These are phyloP conservation scores for Actinopyga echinites DNA, from an alignment of 53 echinoderm and acorn worm genomes.

Conservation along the genomic window DNA sequence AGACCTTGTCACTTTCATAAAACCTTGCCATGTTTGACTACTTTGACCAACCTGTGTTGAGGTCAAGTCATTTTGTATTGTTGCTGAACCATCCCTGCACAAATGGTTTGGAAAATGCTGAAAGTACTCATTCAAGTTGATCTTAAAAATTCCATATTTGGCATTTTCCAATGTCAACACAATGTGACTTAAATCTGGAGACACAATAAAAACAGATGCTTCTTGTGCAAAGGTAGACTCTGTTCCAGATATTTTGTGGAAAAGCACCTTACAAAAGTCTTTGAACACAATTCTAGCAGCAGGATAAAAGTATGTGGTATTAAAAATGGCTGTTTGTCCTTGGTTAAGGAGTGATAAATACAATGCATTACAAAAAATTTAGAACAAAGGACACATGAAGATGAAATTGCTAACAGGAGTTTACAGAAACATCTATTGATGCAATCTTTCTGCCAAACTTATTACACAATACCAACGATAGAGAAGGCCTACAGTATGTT, in stretches of 20 bases:
- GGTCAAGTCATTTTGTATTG: neutral
- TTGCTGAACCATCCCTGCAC: neutral
- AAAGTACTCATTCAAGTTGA: conserved; percentile 82
- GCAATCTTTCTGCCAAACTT: no score
- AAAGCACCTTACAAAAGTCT: neutral
- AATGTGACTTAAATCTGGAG: conserved; percentile 63
- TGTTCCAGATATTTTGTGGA: conserved; percentile 10
- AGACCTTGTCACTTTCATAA: neutral
- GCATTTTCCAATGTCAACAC: conserved; percentile 65
- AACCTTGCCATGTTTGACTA: conserved; percentile 29
- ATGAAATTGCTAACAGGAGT: no score
- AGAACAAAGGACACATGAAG: no score
- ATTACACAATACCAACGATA: no score
- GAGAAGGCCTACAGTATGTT: no score
- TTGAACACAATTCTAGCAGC: neutral
- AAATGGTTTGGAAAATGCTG: conserved; percentile 64
- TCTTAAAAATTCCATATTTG: conserved; percentile 72
- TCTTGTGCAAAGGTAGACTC: conserved; percentile 42
- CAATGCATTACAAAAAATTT: no score
- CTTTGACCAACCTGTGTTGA: neutral
- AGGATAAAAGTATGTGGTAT: conserved; percentile 13
- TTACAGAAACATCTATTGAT: no score
- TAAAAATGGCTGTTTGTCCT: conserved; percentile 12
- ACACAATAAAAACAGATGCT: conserved; percentile 60
- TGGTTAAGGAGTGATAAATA: no score